Conservation (phyloP, 1,140 invertebrate species). For the Sesamia nonagrioides region DNA sequence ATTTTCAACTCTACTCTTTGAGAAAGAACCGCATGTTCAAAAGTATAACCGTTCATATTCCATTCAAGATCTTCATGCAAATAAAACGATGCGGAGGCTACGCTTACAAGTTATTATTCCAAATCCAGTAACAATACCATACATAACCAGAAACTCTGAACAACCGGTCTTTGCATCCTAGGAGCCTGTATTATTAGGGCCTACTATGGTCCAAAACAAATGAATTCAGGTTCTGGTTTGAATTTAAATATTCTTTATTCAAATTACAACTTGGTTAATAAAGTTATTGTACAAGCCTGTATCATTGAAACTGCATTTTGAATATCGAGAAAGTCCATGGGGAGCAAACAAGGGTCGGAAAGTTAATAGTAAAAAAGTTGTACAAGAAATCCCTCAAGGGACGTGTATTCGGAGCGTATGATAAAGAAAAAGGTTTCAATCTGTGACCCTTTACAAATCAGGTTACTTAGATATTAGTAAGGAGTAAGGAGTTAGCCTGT, state of each 20-base stretch:
- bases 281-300: background rate
- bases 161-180: background rate
- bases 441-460: slow-evolving; percentile 32
- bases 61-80: background rate
- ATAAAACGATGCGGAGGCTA: background rate
- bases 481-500: background rate
- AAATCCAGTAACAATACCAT: background rate
- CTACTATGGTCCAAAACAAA: background rate
- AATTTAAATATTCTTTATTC: background rate
- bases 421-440: background rate
- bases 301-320: slow-evolving; percentile 4
- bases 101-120: background rate
- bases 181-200: background rate
- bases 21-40: too few relatives aligned
- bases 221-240: background rate
- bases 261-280: background rate
- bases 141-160: too few relatives aligned
- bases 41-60: background rate
- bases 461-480: background rate
- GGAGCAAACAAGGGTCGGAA: slow-evolving; percentile 2
- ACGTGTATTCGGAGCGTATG: background rate
- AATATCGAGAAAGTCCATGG: slow-evolving; percentile 7
- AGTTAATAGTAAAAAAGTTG: slow-evolving; percentile 25
- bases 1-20: too few relatives aligned
- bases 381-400: background rate